Evolutionary conservation across 2,797 vertebrate genomes (phyloP).

Genomic region (Champsocephalus esox): DNA sequence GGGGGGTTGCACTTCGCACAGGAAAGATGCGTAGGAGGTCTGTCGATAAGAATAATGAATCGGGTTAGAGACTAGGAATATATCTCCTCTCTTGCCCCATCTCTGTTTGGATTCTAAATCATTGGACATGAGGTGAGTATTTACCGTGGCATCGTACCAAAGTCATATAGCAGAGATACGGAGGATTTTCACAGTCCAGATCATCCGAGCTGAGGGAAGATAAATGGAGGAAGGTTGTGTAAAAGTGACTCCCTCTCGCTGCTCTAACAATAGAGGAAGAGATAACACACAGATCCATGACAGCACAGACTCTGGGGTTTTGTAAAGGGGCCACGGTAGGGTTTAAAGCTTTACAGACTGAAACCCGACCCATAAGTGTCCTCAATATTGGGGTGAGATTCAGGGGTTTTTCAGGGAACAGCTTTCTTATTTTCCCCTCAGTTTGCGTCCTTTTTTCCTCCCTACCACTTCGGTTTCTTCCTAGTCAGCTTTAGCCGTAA

Average conservation of each 20-base stretch:
- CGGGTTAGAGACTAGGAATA: slow-evolving; percentile 72
- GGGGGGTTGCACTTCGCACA: slow-evolving; percentile 16
- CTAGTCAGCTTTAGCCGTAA: slow-evolving; percentile 8
- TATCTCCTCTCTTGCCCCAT: slow-evolving; percentile 80
- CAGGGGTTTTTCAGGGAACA: slow-evolving; percentile 7
- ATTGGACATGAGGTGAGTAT: slow-evolving; percentile 43
- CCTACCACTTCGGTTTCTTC: neutral
- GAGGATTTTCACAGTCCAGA: slow-evolving; percentile 34
- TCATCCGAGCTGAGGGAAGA: slow-evolving; percentile 36
- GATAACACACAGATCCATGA: slow-evolving; percentile 38
- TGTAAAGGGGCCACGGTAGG: neutral
- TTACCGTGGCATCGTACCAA: slow-evolving; percentile 66
- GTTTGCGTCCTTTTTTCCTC: neutral
- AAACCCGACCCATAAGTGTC: slow-evolving; percentile 33
- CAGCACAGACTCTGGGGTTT: slow-evolving; percentile 4
- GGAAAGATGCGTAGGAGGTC: slow-evolving; percentile 34
- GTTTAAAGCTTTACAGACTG: slow-evolving; percentile 4
- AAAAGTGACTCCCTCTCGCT: slow-evolving; percentile 40
- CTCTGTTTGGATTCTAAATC: slow-evolving; percentile 56
- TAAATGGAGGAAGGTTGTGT: slow-evolving; percentile 40
- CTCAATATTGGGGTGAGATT: slow-evolving; percentile 34
- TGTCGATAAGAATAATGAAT: slow-evolving; percentile 40
- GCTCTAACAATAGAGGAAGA: slow-evolving; percentile 44
- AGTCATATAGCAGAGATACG: slow-evolving; percentile 18
- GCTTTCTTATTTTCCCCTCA: neutral